These are phyloP conservation scores for Drosophila kokeensis DNA, from an alignment of 2,888 invertebrate genomes.

Conservation along the genomic window DNA sequence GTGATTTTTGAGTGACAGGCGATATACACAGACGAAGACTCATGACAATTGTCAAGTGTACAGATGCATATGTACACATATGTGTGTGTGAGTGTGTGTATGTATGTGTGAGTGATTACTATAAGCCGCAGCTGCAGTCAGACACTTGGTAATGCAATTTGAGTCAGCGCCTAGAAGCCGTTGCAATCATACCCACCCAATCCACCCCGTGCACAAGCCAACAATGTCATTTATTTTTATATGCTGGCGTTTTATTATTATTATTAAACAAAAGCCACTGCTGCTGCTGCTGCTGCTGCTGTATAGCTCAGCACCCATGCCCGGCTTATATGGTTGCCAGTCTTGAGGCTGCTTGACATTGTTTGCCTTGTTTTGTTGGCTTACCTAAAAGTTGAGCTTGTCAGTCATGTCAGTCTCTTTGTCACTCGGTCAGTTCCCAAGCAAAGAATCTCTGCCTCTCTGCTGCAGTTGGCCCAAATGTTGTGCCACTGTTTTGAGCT, in stretches of 20 bases:
- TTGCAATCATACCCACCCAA: neutral
- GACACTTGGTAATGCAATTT: conserved; percentile 64
- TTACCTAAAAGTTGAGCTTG: conserved; percentile 55
- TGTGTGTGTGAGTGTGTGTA: conserved; percentile 6
- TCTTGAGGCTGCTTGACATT: conserved; percentile 59
- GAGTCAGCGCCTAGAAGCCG: conserved; percentile 2
- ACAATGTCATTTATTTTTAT: conserved; percentile 46
- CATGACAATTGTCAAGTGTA: conserved; percentile 66
- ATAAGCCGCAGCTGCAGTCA: conserved; percentile 29
- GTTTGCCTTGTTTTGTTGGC: conserved; percentile 52
- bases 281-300: neutral
- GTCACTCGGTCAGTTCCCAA: conserved; percentile 44
- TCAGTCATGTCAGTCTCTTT: conserved; percentile 67
- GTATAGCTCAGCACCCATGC: neutral
- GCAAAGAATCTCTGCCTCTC: conserved; percentile 3
- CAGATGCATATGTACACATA: neutral
- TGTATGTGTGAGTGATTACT: conserved; percentile 3
- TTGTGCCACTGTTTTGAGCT: conserved; percentile 39
- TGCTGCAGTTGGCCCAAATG: conserved; percentile 28
- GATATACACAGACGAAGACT: conserved; percentile 51
- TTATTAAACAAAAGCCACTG: conserved; percentile 65
- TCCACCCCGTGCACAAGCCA: neutral
- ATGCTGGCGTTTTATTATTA: conserved; percentile 63
- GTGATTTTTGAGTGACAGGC: conserved; percentile 65
- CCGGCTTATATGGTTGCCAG: neutral